Conservation (phyloP, 1,140 invertebrate species). For the Eubasilissa regina region DNA sequence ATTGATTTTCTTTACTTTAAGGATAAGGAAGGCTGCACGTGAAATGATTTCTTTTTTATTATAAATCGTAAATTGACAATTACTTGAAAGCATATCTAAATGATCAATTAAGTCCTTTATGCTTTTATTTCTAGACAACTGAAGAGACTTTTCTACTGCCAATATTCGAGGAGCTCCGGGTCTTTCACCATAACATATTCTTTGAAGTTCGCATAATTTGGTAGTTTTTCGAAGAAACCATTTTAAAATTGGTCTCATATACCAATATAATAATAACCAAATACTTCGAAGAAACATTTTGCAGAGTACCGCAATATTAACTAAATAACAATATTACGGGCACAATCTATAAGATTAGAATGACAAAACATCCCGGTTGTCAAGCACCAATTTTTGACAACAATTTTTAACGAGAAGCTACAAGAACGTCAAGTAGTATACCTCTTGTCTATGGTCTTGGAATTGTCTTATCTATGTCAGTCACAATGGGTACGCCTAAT, state of each 20-base stretch:
- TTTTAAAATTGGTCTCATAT: constrained; percentile 85
- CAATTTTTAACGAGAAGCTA: constrained; percentile 14
- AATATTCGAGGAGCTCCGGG: constrained; percentile 80
- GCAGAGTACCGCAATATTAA: not conserved
- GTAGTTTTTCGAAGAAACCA: constrained; percentile 91
- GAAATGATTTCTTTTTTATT: constrained; percentile 72
- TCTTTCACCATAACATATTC: constrained; percentile 90
- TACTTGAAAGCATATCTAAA: constrained; percentile 78
- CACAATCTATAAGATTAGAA: constrained; percentile 2
- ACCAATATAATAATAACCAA: constrained; percentile 76
- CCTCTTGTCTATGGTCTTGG: not conserved
- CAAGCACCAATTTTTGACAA: constrained; percentile 39
- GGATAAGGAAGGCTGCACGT: constrained; percentile 78
- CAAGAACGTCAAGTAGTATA: not conserved
- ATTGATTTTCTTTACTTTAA: constrained; percentile 86
- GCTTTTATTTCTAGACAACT: constrained; percentile 78
- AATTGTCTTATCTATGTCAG: too few species aligned
- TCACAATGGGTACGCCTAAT: too few species aligned
- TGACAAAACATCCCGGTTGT: constrained; percentile 36
- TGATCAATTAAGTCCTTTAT: constrained; percentile 78
- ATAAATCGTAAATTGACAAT: constrained; percentile 58
- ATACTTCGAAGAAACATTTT: constrained; percentile 74
- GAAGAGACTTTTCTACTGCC: constrained; percentile 83
- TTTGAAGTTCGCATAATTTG: constrained; percentile 90
- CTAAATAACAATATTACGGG: not conserved